These are phyloP conservation scores for Ephestia elutella DNA, from an alignment of 1,140 invertebrate genomes.

Conservation along the genomic window DNA sequence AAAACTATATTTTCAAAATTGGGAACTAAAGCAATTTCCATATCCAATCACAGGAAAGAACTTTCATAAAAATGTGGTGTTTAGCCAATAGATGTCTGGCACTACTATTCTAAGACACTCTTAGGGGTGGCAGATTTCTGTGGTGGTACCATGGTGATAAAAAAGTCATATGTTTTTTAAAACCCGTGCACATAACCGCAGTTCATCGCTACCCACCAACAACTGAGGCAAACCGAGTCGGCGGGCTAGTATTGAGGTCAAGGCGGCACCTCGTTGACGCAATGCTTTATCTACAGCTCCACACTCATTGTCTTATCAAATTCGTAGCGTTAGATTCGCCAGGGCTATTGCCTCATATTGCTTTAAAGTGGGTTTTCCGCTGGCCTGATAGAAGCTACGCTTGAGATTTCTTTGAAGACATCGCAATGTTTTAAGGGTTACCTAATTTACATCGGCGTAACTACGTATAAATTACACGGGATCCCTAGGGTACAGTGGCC, in stretches of 20 bases:
- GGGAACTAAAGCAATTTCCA: too few species aligned
- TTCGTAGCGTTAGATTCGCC: slow-evolving; percentile 7
- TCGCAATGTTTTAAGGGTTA: neutral
- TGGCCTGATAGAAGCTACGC: neutral
- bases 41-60: too few species aligned
- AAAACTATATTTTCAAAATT: too few species aligned
- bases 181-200: too few species aligned
- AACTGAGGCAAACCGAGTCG: slow-evolving; percentile 34
- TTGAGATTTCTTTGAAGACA: neutral
- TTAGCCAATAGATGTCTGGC: too few species aligned
- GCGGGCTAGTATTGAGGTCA: slow-evolving; percentile 44
- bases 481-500: too few species aligned
- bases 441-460: too few species aligned
- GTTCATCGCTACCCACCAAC: neutral
- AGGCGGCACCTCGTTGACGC: slow-evolving; percentile 51
- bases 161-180: too few species aligned
- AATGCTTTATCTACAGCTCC: slow-evolving; percentile 45
- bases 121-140: too few species aligned
- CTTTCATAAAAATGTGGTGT: too few species aligned
- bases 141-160: too few species aligned
- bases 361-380: neutral
- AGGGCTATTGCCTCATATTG: neutral
- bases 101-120: too few species aligned
- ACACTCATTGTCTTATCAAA: slow-evolving; percentile 39
- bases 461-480: neutral